Conservation (phyloP, 2,797 vertebrate species). For the Argentina silus region DNA sequence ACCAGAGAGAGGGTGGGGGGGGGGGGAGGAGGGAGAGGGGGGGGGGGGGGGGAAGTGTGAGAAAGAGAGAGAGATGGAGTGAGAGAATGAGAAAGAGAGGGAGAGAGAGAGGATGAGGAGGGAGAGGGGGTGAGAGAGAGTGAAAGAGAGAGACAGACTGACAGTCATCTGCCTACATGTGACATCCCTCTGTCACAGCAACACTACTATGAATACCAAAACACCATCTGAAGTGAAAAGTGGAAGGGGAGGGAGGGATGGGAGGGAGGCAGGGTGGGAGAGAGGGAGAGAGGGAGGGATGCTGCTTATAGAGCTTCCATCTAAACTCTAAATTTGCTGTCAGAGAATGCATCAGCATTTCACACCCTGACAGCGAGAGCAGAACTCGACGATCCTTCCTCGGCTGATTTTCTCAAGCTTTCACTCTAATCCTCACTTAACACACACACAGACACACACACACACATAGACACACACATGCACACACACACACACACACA, state of each 20-base stretch:
- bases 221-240: constrained; percentile 10
- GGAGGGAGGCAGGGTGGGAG: neutral
- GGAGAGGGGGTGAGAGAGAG: constrained; percentile 26
- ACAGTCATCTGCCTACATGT: constrained; percentile 52
- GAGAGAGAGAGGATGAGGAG: constrained; percentile 49
- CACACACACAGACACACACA: constrained; percentile 3
- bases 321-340: constrained; percentile 44
- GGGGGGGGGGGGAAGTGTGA: neutral
- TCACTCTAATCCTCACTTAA: neutral
- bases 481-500: neutral
- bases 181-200: constrained; percentile 42
- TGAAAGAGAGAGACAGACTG: constrained; percentile 44
- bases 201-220: constrained; percentile 35
- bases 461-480: neutral
- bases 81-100: constrained; percentile 3
- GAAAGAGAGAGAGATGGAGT: constrained; percentile 1
- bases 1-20: neutral
- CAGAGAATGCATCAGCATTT: constrained; percentile 41
- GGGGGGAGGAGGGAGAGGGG: constrained; percentile 11
- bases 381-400: constrained; percentile 20
- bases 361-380: constrained; percentile 38
- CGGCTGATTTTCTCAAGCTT: constrained; percentile 18
- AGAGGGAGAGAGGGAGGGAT: neutral
- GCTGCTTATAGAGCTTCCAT: neutral
- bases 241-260: neutral